Evolutionary conservation across 2,113 vertebrate species (phyloP), one percentile per base, ranked within the genome.

Genomic region (Brachypodius melanocephalos): DNA sequence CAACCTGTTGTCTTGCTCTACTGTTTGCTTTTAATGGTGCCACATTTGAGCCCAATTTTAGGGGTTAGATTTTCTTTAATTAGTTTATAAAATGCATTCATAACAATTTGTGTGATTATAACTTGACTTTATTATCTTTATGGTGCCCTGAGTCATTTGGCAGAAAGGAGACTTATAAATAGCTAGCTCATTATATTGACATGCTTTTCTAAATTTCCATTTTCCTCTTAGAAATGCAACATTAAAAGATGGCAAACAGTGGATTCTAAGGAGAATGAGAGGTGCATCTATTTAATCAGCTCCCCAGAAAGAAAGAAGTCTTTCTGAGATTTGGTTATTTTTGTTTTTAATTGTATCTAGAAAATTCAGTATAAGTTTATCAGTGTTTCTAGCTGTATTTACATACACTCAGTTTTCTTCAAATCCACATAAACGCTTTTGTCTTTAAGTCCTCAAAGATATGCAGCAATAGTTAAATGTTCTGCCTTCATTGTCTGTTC

Each of bases 61-160:
- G 45, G 31, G 17, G 7, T 63, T 61, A 71, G 19, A 43, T 38
- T 89, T 92, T 79, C 49, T 77, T n/a, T 95, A 77, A 90, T 81
- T 90, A 87, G 7, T 45, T 95, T 87, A 95, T 86, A 84, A 49
- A 46, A 67, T 75, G 9, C 40, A 81, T 90, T 92, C 57, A 54
- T 92, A 92, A 95, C 52, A 75, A 81, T 89, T 77, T 92, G 17
- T 87, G 54, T 87, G 80, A 91, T 85, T 96, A 54, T 87, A 84
- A 89, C 80, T 89, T 85, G n/a, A 84, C 54, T 92, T 92, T 69
- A 88, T 92, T 89, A 67, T 91, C 69, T 79, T 26, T 54, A 57
- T 57, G 57, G 65, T 59, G 69, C 66, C 80, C 61, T 79, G 40
- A 91, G 46, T 94, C 57, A 84, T 25, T 81, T 84, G 55, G 25